phyloP scores from a whole-genome alignment of 1,140 invertebrate genomes.

The Ceratina calcarata region DNA sequence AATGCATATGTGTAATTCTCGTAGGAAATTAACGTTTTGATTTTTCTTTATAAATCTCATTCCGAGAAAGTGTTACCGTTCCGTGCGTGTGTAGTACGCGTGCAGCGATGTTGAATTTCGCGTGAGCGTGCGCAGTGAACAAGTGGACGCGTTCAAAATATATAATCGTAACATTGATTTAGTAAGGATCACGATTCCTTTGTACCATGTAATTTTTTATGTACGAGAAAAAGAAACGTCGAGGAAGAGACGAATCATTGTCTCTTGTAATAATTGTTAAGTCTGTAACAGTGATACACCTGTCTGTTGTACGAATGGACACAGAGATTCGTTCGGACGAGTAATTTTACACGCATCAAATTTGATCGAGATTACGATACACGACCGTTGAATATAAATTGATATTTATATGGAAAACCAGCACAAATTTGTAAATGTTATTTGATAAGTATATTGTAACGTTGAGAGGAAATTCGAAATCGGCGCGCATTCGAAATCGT shows the following conservation, averaged over 20 bases:
- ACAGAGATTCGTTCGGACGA: conserved; percentile 11
- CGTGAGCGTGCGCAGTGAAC: neutral
- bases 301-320: conserved; percentile 4
- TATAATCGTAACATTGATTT: conserved; percentile 2
- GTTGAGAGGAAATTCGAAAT: conserved; percentile 27
- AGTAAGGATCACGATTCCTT: conserved; percentile 11
- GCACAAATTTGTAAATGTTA: conserved; percentile 56
- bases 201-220: conserved; percentile 6
- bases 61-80: conserved; percentile 30
- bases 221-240: neutral
- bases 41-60: conserved; percentile 23
- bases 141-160: neutral
- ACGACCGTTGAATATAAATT: conserved; percentile 37
- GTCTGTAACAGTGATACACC: conserved; percentile 4
- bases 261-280: conserved; percentile 5
- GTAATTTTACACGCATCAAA: conserved; percentile 20
- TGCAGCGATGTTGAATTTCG: conserved; percentile 8
- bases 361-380: conserved; percentile 31
- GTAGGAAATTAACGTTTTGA: conserved; percentile 31
- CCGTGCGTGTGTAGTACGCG: neutral
- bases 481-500: conserved; percentile 8
- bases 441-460: conserved; percentile 35
- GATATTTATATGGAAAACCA: conserved; percentile 36
- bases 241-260: too few relatives aligned
- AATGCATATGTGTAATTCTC: conserved; percentile 24